phyloP scores from a whole-genome alignment of 2,113 vertebrate genomes.

The Oxygymnocypris stewartii region DNA sequence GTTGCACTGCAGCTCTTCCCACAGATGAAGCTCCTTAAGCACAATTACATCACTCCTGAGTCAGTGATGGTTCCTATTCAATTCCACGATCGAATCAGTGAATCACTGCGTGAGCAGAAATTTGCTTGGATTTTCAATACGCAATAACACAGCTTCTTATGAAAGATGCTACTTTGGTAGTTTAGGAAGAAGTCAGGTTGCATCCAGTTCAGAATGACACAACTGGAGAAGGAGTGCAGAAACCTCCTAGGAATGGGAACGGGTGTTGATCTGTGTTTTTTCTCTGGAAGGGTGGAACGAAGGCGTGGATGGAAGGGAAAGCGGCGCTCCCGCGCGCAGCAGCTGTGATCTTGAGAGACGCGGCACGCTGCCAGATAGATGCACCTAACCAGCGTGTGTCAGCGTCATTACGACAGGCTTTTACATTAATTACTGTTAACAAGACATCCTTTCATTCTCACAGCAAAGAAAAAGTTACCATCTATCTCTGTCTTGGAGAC shows the following conservation, averaged over 20 bases:
- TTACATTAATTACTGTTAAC: background rate
- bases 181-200: background rate
- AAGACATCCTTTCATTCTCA: background rate
- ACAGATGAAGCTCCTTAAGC: too few species aligned
- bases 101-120: background rate
- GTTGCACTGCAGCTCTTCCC: too few species aligned
- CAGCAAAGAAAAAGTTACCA: background rate
- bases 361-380: constrained; percentile 36
- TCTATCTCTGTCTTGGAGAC: background rate
- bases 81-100: background rate
- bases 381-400: background rate
- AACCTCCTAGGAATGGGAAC: background rate
- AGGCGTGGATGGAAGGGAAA: background rate
- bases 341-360: constrained; percentile 46
- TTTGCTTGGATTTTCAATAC: background rate
- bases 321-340: constrained; percentile 9
- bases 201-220: background rate
- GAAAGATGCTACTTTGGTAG: background rate
- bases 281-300: background rate
- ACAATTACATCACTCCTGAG: background rate
- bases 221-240: background rate
- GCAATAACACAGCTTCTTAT: background rate
- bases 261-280: background rate
- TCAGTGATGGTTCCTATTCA: background rate
- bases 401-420: background rate